Evolutionary conservation across 2,113 vertebrate genomes (phyloP).

Genomic region (Ellobius talpinus): DNA sequence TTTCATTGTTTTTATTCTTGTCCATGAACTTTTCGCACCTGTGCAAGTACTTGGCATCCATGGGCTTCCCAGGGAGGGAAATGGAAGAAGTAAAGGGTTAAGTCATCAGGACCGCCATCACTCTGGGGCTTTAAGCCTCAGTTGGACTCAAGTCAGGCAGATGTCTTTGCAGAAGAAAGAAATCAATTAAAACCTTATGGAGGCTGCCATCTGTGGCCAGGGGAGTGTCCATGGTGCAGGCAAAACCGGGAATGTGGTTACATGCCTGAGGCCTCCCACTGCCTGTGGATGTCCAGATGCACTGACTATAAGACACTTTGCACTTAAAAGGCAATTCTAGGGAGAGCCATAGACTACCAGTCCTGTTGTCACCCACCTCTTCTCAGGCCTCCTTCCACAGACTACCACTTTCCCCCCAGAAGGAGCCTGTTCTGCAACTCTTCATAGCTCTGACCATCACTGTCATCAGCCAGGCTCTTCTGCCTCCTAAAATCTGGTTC

Average conservation of each 20-base stretch:
- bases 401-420: neutral
- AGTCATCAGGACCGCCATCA: neutral
- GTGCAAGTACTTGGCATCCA: neutral
- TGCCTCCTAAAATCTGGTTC: neutral
- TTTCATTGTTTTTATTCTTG: neutral
- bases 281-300: neutral
- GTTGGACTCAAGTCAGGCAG: neutral
- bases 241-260: neutral
- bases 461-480: neutral
- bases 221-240: neutral
- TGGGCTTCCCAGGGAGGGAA: neutral
- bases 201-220: neutral
- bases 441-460: fast-evolving
- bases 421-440: neutral
- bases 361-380: neutral
- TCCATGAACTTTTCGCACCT: neutral
- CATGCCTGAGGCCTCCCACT: neutral
- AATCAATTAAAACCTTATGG: neutral
- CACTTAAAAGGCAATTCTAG: conserved; percentile 24
- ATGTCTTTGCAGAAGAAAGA: conserved; percentile 19
- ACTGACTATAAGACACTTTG: neutral
- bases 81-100: neutral
- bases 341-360: neutral
- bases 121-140: neutral
- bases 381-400: neutral